Conservation (phyloP, 2,888 invertebrate genomes). For the Acronicta aceris region DNA sequence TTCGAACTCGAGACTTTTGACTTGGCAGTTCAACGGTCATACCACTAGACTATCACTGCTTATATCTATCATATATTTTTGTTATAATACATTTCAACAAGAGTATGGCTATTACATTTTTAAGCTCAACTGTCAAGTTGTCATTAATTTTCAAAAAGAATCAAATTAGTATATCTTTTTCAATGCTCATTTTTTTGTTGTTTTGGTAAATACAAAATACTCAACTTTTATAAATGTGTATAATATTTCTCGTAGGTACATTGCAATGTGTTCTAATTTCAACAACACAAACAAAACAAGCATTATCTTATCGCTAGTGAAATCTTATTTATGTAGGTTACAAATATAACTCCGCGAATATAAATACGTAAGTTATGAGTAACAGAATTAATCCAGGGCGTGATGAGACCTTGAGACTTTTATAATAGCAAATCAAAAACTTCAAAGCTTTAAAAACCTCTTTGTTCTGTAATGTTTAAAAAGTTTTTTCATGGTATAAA, state of each 20-base stretch:
- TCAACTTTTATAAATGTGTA: too few relatives aligned
- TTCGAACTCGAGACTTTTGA: too few relatives aligned
- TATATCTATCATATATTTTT: too few relatives aligned
- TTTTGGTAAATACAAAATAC: too few relatives aligned
- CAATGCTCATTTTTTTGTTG: too few relatives aligned
- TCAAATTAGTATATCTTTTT: too few relatives aligned
- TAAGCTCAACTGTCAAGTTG: too few relatives aligned
- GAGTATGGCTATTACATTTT: too few relatives aligned
- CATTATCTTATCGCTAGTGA: slow-evolving; percentile 36
- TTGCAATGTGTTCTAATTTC: not conserved
- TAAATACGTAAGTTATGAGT: slow-evolving; percentile 4
- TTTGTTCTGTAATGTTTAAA: slow-evolving; percentile 2
- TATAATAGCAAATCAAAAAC: slow-evolving; percentile 1
- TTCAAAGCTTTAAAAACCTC: not conserved
- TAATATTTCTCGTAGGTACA: not conserved
- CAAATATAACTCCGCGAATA: slow-evolving; percentile 16
- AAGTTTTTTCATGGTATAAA: slow-evolving; percentile 7
- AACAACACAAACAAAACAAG: slow-evolving; percentile 11
- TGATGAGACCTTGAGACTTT: slow-evolving; percentile 13
- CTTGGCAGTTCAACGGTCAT: too few relatives aligned
- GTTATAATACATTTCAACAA: too few relatives aligned
- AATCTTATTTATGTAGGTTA: slow-evolving; percentile 28
- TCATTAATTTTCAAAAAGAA: too few relatives aligned
- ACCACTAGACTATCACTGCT: too few relatives aligned
- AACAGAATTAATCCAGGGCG: not conserved